Evolutionary conservation across 2,888 invertebrate species (phyloP).

Genomic region (Masnerella sp.): DNA sequence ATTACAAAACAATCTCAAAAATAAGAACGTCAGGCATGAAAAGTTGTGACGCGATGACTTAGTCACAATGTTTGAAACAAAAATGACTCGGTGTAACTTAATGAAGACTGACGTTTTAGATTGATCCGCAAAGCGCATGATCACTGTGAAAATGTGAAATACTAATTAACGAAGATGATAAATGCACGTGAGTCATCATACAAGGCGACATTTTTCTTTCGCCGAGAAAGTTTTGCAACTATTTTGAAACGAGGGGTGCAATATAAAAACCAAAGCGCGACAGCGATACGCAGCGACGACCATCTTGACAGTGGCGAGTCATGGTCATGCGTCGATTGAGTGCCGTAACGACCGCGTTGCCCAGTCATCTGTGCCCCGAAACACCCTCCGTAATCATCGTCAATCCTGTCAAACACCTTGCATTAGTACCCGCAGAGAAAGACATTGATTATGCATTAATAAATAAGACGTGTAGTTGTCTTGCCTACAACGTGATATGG

Average conservation of each 20-base stretch:
- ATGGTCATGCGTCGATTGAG: constrained; percentile 70
- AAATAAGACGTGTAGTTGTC: constrained; percentile 67
- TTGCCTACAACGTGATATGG: constrained; percentile 53
- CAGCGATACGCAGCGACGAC: constrained; percentile 52
- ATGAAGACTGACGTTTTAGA: constrained; percentile 53
- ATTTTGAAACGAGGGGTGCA: constrained; percentile 45
- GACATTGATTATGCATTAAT: constrained; percentile 69
- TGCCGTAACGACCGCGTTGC: constrained; percentile 69
- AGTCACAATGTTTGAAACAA: constrained; percentile 29
- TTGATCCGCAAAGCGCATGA: constrained; percentile 41
- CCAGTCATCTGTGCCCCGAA: constrained; percentile 67
- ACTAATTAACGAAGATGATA: constrained; percentile 57
- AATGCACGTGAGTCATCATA: constrained; percentile 57
- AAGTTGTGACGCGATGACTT: constrained; percentile 23
- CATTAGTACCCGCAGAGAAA: constrained; percentile 60
- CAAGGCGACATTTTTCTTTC: constrained; percentile 46
- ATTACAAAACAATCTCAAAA: constrained; percentile 5
- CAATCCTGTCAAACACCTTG: constrained; percentile 62
- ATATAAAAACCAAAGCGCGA: constrained; percentile 48
- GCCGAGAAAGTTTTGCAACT: constrained; percentile 54
- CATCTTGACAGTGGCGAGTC: constrained; percentile 66
- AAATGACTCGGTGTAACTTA: constrained; percentile 26
- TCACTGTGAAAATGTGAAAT: constrained; percentile 56
- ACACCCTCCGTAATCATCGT: constrained; percentile 64
- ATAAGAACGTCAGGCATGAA: constrained; percentile 3